Conservation (phyloP, 1,140 invertebrate genomes). For the Vanessa atalanta region DNA sequence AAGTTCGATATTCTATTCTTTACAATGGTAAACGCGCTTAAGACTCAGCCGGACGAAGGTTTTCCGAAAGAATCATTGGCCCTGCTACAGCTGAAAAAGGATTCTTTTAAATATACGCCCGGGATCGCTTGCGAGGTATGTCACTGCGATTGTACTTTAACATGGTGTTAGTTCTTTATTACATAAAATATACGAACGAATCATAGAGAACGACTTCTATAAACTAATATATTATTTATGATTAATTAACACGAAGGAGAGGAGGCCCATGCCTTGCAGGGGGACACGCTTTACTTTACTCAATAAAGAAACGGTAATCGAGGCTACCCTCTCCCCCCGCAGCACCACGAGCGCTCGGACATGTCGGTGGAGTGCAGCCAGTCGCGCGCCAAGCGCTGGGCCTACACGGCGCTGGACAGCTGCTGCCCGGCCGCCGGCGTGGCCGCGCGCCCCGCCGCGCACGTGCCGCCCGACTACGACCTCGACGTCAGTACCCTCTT, state of each 20-base stretch:
- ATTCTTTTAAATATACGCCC: conserved; percentile 73
- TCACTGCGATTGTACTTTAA: not conserved
- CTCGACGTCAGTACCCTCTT: conserved; percentile 46
- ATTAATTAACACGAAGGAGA: no score
- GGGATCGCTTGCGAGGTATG: conserved; percentile 79
- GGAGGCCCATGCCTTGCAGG: no score
- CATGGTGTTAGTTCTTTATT: no score
- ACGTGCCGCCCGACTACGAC: conserved; percentile 71
- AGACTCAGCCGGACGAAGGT: conserved; percentile 42
- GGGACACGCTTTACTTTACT: no score
- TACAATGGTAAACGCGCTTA: conserved; percentile 69
- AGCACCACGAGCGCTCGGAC: conserved; percentile 80
- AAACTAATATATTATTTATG: no score
- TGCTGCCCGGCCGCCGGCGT: conserved; percentile 78
- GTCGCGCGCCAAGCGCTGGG: conserved; percentile 80
- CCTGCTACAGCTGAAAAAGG: conserved; percentile 75
- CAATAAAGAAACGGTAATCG: no score
- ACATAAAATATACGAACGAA: no score
- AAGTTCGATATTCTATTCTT: conserved; percentile 80
- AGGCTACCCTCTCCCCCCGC: not conserved
- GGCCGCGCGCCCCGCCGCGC: conserved; percentile 67
- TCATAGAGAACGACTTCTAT: no score
- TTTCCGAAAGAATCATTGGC: conserved; percentile 71
- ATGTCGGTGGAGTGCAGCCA: conserved; percentile 77
- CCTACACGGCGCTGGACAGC: conserved; percentile 80